These are phyloP conservation scores for Lepus timidus DNA, from an alignment of 2,113 vertebrate genomes.

Conservation along the genomic window DNA sequence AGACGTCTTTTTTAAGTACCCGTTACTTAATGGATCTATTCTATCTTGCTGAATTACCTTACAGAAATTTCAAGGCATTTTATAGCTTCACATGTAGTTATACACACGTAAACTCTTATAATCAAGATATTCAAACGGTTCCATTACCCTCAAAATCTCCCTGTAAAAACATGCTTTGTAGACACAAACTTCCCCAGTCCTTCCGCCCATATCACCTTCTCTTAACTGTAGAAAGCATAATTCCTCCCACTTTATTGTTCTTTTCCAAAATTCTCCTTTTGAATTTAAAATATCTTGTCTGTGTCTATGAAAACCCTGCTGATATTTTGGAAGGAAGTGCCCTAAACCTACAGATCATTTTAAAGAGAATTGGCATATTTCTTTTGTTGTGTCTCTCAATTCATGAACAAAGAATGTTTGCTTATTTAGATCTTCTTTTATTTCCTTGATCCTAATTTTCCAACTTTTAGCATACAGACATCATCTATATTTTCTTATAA, in stretches of 20 bases:
- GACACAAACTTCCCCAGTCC: fast-evolving
- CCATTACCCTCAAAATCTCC: not conserved
- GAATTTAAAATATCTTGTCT: not conserved
- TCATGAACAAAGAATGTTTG: too few species aligned
- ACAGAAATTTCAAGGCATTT: not conserved
- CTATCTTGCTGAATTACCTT: not conserved
- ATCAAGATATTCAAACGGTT: not conserved
- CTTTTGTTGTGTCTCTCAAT: too few species aligned
- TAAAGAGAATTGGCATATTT: too few species aligned
- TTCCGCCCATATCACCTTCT: not conserved
- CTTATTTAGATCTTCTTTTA: too few species aligned
- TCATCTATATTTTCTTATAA: not conserved
- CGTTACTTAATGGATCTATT: not conserved
- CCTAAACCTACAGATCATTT: not conserved
- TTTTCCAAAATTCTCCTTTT: not conserved
- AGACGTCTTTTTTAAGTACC: not conserved
- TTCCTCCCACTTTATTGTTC: not conserved
- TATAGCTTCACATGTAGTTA: not conserved
- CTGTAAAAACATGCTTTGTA: not conserved
- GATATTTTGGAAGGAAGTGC: not conserved
- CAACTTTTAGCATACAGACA: not conserved
- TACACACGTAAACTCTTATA: not conserved
- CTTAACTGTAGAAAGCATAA: fast-evolving
- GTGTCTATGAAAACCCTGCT: not conserved
- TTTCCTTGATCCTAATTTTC: not conserved